phyloP scores from a whole-genome alignment of 1,140 invertebrate genomes.

The Leguminivora glycinivorella region DNA sequence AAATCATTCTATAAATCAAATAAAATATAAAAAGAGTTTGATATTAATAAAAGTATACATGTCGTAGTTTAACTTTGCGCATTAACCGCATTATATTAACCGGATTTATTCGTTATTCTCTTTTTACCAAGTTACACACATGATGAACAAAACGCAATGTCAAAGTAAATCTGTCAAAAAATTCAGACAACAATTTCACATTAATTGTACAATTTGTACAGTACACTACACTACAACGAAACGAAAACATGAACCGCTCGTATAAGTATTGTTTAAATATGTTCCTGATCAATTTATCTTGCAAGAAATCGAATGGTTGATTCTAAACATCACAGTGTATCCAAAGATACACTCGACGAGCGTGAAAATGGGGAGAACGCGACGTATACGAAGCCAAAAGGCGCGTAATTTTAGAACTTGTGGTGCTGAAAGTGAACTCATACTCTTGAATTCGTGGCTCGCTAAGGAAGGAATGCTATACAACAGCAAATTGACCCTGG shows the following conservation, averaged over 20 bases:
- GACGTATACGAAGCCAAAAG: constrained; percentile 70
- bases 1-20: no score
- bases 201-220: no score
- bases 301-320: not conserved
- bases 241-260: not conserved
- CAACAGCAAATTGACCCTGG: constrained; percentile 67
- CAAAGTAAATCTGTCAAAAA: not conserved
- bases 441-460: constrained; percentile 77
- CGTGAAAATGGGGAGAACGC: constrained; percentile 76
- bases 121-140: no score
- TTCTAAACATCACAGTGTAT: not conserved
- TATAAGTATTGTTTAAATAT: not conserved
- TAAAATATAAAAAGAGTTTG: no score
- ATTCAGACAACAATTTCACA: not conserved
- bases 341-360: not conserved
- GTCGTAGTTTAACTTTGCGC: no score
- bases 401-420: constrained; percentile 54
- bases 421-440: constrained; percentile 58
- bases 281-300: not conserved
- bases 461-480: constrained; percentile 61
- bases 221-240: no score
- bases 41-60: no score
- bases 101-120: no score
- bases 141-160: not conserved
- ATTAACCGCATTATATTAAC: no score